Base-by-base conservation (phyloP, 2,113 vertebrate genomes). In the Stomatorhinus ivindoensis region DNA sequence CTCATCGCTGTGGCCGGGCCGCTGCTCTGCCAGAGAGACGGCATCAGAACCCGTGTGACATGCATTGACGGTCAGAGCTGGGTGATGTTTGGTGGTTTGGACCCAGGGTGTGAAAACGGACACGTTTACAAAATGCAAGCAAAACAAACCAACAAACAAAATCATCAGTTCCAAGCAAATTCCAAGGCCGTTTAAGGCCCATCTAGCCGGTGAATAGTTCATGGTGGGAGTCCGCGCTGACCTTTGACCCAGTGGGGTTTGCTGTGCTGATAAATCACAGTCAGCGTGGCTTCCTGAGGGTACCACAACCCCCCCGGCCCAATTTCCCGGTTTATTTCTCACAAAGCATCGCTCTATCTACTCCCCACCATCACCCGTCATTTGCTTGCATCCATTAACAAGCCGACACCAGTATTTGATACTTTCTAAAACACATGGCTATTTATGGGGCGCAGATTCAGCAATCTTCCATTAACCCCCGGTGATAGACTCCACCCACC, bases 401-500 rank as follows among this genome's bases (percentile, higher is more conserved):
- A 9, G 4, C 27, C 10, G 8, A 88, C 44, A 53, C 53, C 50
- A 19, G 73, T 65, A 51, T 83, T 73, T 58, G 31, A 58, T 61
- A 80, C 89, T 89, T 73, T 73, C 39, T 92, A 87, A 88, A 90
- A 90, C n/a, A 39, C 85, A 44, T 21, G 48, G 85, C 48, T 24
- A 17, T 35, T 31, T 53, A 82, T 80, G n/a, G 11, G 44, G 42
- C 5, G 82, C 87, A 80, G 76, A 58, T 80, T 48, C 35, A 83
- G 17, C 42, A 89, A 88, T 89, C 69, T 39, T 39, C 44, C 88
- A 87, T 50, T 87, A 86, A 46, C 83, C n/a, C 48, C 48, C 5
- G 9, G 1, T 31, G 87, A 89, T 93, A 92, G 90, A 15, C 35
- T 84, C 53, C 19, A 0, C 86, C 85, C 19, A 90, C 91, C 92